Percentiles rank a stretch among this genome's conserved stretches.
These are phyloP conservation scores for Metopia argyrocephala DNA, from an alignment of 2,888 invertebrate species.

Conservation along the genomic window DNA sequence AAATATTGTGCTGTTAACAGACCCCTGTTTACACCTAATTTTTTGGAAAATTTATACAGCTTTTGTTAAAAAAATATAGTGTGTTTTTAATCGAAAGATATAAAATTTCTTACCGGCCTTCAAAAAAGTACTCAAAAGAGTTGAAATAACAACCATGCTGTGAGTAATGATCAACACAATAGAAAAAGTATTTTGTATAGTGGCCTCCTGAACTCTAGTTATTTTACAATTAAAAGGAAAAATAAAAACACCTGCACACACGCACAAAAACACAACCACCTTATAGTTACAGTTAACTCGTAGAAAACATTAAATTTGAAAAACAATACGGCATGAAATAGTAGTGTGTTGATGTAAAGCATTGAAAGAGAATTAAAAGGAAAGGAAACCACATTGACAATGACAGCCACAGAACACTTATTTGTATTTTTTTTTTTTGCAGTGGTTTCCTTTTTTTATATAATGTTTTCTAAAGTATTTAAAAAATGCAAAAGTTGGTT, in stretches of 20 bases:
- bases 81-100: too few relatives aligned
- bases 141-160: too few relatives aligned
- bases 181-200: conserved; percentile 24
- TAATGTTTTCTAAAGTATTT: too few relatives aligned
- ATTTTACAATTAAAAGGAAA: conserved; percentile 71
- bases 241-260: background rate
- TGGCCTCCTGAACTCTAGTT: conserved; percentile 68
- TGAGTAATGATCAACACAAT: too few relatives aligned
- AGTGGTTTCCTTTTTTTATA: conserved; percentile 16
- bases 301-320: background rate
- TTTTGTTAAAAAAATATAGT: too few relatives aligned
- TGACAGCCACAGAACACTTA: conserved; percentile 62
- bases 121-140: too few relatives aligned
- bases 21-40: too few relatives aligned
- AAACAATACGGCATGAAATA: background rate
- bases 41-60: too few relatives aligned
- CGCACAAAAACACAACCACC: conserved; percentile 61
- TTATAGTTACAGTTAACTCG: conserved; percentile 29
- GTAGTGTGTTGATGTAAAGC: background rate
- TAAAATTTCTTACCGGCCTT: too few relatives aligned
- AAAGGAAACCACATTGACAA: conserved; percentile 43
- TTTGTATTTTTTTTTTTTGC: conserved; percentile 28
- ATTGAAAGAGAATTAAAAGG: background rate
- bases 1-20: too few relatives aligned
- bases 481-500: too few relatives aligned